These are phyloP conservation scores for Phylloscopus whistleri DNA, from an alignment of 2,113 vertebrate genomes.

Conservation along the genomic window DNA sequence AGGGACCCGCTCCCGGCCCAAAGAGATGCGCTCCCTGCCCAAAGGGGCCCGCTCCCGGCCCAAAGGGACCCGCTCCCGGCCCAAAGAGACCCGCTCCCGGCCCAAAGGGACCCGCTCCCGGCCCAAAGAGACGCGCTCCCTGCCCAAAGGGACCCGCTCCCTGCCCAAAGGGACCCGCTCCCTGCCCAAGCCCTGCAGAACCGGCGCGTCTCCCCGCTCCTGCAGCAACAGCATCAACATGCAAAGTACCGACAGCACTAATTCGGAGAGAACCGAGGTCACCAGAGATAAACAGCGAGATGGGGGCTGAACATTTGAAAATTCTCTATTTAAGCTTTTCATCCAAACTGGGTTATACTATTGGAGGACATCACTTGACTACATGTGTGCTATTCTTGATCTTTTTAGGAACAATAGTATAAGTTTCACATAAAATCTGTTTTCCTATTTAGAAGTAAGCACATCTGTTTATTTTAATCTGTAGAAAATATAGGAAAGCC, in stretches of 20 bases:
- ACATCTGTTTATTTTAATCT: not conserved
- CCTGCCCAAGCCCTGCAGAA: not conserved
- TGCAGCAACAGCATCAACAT: accelerated
- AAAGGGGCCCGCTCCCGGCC: not conserved
- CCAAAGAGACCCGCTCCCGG: not conserved
- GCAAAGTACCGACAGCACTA: accelerated
- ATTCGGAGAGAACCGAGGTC: not conserved
- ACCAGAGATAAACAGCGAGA: not conserved
- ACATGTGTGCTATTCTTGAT: not conserved
- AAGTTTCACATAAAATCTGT: not conserved
- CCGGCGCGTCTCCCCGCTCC: not conserved
- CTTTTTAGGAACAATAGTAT: not conserved
- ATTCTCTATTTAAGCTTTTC: not conserved
- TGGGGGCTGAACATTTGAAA: not conserved
- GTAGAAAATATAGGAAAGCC: not conserved
- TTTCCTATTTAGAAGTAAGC: not conserved
- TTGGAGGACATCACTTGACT: not conserved
- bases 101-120: not conserved
- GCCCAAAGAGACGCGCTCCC: not conserved
- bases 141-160: not conserved
- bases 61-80: not conserved
- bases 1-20: not conserved
- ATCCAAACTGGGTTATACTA: not conserved
- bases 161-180: not conserved
- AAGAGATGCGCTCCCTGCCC: not conserved